Evolutionary conservation across 2,797 vertebrate species (phyloP), one percentile per base, ranked within the genome.

Genomic region (Chromobotia macracanthus): DNA sequence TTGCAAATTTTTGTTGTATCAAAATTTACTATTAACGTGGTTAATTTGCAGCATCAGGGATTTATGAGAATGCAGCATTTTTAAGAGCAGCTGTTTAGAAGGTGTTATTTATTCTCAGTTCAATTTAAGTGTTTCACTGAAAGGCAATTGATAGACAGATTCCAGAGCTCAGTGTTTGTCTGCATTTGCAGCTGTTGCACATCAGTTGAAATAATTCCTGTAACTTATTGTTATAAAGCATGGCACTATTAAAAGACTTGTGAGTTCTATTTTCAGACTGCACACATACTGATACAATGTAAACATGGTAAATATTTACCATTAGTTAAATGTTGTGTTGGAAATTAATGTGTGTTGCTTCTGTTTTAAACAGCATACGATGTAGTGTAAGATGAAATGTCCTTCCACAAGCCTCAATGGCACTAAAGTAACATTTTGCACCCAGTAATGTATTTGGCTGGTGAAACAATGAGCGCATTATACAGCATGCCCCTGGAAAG

Each of bases 401-500:
- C 50, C 64, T 66, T 77, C 63, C 23, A 53, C 28, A 77, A 64
- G 38, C 50, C 68, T 69, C 38, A 21, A 53, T 5, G 46, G 50
- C 48, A 80, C 79, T 53, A 76, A 64, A 67, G 79, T 79, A 58
- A 85, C n/a, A n/a, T n/a, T n/a, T n/a, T 73, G 69, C 63, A 12
- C 38, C 10, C 66, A 77, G 71, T 58, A 23, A 77, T 80, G 60
- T 66, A 80, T 80, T 82, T 85, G 79, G 84, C 84, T 80, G 38
- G 15, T 41, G 56, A 50, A 77, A 83, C 80, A 85, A 85, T 85
- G 74, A 38, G 13, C 41, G 77, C 69, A 81, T 85, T 85, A 83
- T 83, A 67, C n/a, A 38, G 35, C 21, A 8, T 74, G 50, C 53
- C 79, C 58, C 63, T 81, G 79, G 68, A 60, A 72, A 46, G 41